Conservation (phyloP, 2,888 invertebrate genomes). For the Drosophila parthenogenetica region DNA sequence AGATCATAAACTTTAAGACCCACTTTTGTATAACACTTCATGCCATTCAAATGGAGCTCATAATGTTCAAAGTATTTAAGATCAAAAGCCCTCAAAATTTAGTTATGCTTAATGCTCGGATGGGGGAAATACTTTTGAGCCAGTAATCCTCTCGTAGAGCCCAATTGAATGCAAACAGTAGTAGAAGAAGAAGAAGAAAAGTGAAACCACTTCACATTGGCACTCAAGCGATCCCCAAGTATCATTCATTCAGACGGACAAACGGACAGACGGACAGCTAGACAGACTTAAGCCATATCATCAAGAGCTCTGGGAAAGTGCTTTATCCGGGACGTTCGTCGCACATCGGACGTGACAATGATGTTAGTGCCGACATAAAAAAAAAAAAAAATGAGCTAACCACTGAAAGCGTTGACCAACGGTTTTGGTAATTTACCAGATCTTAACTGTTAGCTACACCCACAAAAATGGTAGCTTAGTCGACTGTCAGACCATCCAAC, state of each 20-base stretch:
- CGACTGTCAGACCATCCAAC: neutral
- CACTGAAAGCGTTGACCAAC: slow-evolving; percentile 41
- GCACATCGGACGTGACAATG: slow-evolving; percentile 24
- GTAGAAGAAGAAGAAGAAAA: slow-evolving; percentile 23
- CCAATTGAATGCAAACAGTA: slow-evolving; percentile 7
- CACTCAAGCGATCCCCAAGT: slow-evolving; percentile 34
- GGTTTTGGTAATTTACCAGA: slow-evolving; percentile 43
- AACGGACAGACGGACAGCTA: neutral
- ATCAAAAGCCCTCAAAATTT: slow-evolving; percentile 1
- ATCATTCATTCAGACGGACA: slow-evolving; percentile 17
- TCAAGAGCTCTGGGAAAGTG: slow-evolving; percentile 48
- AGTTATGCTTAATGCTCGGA: neutral
- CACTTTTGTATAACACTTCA: neutral
- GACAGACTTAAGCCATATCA: slow-evolving; percentile 27
- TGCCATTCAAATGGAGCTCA: neutral
- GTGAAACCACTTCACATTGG: slow-evolving; percentile 46
- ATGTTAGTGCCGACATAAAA: slow-evolving; percentile 27
- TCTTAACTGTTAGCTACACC: slow-evolving; percentile 48
- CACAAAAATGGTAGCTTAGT: slow-evolving; percentile 18
- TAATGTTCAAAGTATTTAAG: slow-evolving; percentile 7
- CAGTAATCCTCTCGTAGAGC: slow-evolving; percentile 1
- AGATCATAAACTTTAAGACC: neutral
- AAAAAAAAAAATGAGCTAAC: neutral
- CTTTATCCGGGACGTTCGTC: slow-evolving; percentile 7
- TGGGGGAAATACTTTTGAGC: slow-evolving; percentile 10